A percentile compares a stretch with the other conserved stretches of the same genome.
These are phyloP conservation scores for Acropternis orthonyx DNA, from an alignment of 2,797 vertebrate genomes.

Conservation along the genomic window DNA sequence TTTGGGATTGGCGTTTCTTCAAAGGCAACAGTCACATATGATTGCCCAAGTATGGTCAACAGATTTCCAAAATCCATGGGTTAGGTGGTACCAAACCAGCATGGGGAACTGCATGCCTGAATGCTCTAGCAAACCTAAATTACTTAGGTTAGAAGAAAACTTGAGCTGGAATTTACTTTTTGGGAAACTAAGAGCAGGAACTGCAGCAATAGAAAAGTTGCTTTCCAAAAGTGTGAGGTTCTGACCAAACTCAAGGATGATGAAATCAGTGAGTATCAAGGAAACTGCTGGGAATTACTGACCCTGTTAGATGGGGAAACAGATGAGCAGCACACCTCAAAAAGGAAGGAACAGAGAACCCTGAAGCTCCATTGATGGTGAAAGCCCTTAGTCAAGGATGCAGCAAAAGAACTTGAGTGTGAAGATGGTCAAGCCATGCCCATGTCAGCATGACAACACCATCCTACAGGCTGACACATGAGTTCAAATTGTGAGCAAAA, in stretches of 20 bases:
- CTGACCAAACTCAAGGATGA: background rate
- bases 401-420: background rate
- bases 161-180: background rate
- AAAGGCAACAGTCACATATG: background rate
- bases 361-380: background rate
- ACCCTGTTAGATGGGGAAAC: background rate
- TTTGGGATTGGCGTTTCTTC: background rate
- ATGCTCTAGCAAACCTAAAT: background rate
- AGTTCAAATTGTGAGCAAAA: background rate
- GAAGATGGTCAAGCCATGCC: background rate
- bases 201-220: background rate
- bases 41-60: background rate
- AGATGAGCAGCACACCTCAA: background rate
- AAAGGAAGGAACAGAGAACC: background rate
- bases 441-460: background rate
- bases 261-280: background rate
- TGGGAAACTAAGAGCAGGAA: background rate
- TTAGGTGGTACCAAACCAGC: background rate
- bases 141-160: background rate
- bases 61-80: background rate
- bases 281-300: background rate
- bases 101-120: background rate
- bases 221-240: background rate
- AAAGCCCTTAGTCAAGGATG: background rate
- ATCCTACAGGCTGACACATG: background rate